Conservation (phyloP, 2,797 vertebrate genomes). For the Myotis myotis region DNA sequence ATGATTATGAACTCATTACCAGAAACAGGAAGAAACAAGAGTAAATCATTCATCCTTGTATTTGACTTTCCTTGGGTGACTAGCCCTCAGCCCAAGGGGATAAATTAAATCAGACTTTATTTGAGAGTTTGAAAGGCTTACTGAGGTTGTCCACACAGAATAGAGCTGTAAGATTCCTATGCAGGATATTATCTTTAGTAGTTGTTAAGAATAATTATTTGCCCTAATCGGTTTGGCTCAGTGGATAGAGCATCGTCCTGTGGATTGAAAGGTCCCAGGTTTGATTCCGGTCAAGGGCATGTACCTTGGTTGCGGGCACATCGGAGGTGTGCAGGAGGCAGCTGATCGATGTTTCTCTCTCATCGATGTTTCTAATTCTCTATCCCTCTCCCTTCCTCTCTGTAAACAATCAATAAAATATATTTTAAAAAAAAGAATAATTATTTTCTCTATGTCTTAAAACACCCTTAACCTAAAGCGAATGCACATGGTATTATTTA, state of each 20-base stretch:
- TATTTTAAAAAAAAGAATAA: background rate
- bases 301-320: too few relatives aligned
- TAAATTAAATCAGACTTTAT: slow-evolving; percentile 15
- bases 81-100: background rate
- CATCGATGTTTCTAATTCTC: too few relatives aligned
- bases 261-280: too few relatives aligned
- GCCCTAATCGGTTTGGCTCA: too few relatives aligned
- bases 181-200: background rate
- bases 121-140: background rate
- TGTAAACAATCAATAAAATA: too few relatives aligned
- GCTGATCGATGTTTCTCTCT: too few relatives aligned
- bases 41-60: background rate
- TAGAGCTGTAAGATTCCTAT: background rate
- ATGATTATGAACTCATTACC: slow-evolving; percentile 6
- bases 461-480: background rate
- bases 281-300: too few relatives aligned
- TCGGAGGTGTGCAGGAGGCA: too few relatives aligned
- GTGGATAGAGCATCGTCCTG: too few relatives aligned
- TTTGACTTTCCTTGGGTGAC: background rate
- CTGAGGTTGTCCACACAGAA: background rate
- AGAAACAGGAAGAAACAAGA: background rate
- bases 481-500: background rate
- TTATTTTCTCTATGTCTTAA: background rate
- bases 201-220: background rate
- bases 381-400: too few relatives aligned